A percentile compares a stretch with the other conserved stretches of the same genome.
Conservation (phyloP, 2,113 vertebrate species). For the Penelope pileata region DNA sequence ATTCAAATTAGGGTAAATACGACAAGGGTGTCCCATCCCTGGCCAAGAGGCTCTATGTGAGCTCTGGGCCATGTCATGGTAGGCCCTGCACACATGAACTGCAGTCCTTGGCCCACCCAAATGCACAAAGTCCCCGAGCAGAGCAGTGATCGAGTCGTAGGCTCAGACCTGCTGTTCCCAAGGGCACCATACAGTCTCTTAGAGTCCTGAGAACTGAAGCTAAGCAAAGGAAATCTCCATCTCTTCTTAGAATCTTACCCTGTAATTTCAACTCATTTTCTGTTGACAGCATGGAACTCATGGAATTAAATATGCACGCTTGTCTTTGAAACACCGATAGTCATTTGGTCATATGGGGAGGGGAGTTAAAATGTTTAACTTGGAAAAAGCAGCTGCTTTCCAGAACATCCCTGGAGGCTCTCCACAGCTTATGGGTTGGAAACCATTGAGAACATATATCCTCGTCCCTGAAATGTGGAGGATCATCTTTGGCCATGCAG, state of each 20-base stretch:
- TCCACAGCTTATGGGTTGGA: fast-evolving
- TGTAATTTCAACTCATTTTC: background rate
- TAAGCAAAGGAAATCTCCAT: background rate
- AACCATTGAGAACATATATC: background rate
- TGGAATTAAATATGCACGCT: background rate
- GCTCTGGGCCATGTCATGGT: background rate
- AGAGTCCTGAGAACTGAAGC: background rate
- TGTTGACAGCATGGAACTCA: background rate
- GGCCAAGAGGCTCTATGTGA: background rate
- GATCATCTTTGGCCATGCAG: background rate
- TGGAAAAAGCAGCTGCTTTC: background rate
- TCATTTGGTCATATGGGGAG: background rate
- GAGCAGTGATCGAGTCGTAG: background rate
- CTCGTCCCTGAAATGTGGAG: background rate
- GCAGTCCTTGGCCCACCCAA: background rate
- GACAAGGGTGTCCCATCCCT: background rate
- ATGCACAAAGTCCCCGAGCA: background rate
- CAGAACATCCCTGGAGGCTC: background rate
- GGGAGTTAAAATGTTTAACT: background rate
- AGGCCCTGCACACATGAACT: fast-evolving
- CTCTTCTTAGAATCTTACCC: background rate
- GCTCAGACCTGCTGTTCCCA: background rate
- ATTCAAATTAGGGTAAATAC: background rate
- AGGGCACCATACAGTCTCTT: too few relatives aligned
- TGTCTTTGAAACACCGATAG: background rate